Conservation (phyloP, 1,140 invertebrate genomes). For the Listronotus oregonensis region DNA sequence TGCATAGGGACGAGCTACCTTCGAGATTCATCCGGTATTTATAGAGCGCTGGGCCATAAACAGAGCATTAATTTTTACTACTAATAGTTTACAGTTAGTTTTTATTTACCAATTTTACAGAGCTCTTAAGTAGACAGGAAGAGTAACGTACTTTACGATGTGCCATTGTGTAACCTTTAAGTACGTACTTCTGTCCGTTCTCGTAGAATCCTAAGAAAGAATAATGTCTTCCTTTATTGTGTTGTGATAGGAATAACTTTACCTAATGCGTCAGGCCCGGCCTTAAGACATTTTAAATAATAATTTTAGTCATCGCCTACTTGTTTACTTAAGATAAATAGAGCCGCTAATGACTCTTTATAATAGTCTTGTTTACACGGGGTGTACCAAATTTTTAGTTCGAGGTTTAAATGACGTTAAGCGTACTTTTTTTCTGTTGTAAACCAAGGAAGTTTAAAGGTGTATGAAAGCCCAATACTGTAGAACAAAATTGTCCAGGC, state of each 20-base stretch:
- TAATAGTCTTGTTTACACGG: no score
- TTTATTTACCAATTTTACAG: slow-evolving; percentile 16
- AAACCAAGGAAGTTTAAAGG: no score
- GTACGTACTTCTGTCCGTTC: slow-evolving; percentile 19
- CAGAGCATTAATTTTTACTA: slow-evolving; percentile 16
- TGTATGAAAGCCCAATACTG: no score
- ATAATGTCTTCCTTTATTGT: slow-evolving; percentile 28
- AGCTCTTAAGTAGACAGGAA: neutral
- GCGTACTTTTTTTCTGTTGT: no score
- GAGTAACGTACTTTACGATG: neutral
- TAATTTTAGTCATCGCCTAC: slow-evolving; percentile 2
- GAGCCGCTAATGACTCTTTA: neutral
- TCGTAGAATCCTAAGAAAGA: slow-evolving; percentile 23
- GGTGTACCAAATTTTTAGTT: no score
- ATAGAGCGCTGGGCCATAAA: slow-evolving; percentile 4
- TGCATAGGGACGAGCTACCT: no score
- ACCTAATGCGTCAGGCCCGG: slow-evolving; percentile 12
- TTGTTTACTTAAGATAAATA: neutral
- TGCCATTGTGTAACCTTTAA: slow-evolving; percentile 8
- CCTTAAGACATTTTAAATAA: slow-evolving; percentile 1
- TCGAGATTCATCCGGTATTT: neutral
- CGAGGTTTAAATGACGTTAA: no score
- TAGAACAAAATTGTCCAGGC: no score
- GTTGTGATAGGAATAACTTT: slow-evolving; percentile 32
- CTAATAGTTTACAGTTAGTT: slow-evolving; percentile 10